Base-by-base conservation (phyloP, 2,797 vertebrate genomes). In the Enteromius anoplus region DNA sequence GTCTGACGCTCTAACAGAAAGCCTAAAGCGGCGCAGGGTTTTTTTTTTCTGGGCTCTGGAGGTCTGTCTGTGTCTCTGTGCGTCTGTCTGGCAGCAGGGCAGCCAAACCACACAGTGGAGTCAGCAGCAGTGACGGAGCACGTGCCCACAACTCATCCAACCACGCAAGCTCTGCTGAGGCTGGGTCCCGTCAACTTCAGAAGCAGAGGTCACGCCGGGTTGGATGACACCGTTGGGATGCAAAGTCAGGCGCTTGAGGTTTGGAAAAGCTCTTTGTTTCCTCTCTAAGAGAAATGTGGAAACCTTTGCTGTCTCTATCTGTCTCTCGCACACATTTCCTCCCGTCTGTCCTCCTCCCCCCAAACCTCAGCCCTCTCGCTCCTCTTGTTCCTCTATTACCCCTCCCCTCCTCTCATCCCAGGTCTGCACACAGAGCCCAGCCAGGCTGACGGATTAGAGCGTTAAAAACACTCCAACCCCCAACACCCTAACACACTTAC, bases 211-310 rank as follows among this genome's bases (percentile, higher is more conserved):
- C 70, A 32, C 23, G 2, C 23, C 9, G 14, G 70, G 70, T 45
- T 26, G 4, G 45, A 26, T 29, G 70, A 72, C 45, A 51, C 45
- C 7, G 23, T 29, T 42, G 3, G 42, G 68, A 29, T 3, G 14
- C 26, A 32, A 29, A 75, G 42, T 58, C 37, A 45, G 69, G 23
- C 42, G 9, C 19, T 45, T 49, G 79, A 81, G 78, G 51, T 80
- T 79, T 69, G 47, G 32, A 79, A 79, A 32, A 0, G 64, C 64
- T 68, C 78, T 53, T 79, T 68, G 78, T 79, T 79, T 70, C 78
- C 66, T 58, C 53, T 42, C 49, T 45, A 8, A 80, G 69, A 73
- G 37, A 58, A 71, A 42, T n/a, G 51, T 71, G 68, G 34, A 65
- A 73, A 72, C 69, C 80, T 37, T n/a, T 77, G 64, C 55, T 60